Evolutionary conservation across 2,888 invertebrate genomes (phyloP), one percentile per base, ranked within the genome.

Genomic region (Eretmocerus hayati): DNA sequence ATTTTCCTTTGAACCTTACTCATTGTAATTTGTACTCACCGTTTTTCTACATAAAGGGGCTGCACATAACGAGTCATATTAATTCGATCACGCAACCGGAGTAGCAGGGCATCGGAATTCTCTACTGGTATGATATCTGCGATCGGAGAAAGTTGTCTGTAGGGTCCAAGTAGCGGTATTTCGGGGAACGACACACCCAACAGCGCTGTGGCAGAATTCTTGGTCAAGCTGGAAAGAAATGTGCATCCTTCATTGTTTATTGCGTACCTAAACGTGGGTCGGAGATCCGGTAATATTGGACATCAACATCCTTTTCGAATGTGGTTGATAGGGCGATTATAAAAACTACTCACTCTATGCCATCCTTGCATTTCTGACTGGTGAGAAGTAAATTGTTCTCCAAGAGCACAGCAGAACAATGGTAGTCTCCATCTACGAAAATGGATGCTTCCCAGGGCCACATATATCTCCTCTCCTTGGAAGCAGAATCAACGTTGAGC

Each of bases 361-460:
- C 62, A 23, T 63, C 51, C 43, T 72, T 69, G 61, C 86, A 87
- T 13, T 66, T 58, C 11, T 61, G 52, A 21, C 73, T 72, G 4
- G 76, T 71, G 48, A 88, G 62, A 44, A 87, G 74, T 85, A 87
- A 87, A 16, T 79, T 71, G 3, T 73, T 62, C 56, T 83, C 79
- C 36, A 90, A 65, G 46, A 90, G 71, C 30, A 83, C 76, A 5
- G 86, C 88, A 37, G 81, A 76, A 62, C 89, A 88, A 59, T 72
- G 78, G 54, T 83, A 83, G 49, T 73, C 66, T 3, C 90, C 89
- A 62, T 88, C 81, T 1, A 78, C 73, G 66, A 80, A 85, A 43
- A 90, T 73, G 59, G 84, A 82, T 0, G 81, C 86, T 60, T 81
- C 72, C 89, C 89, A 90, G 0, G 87, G 85, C 77, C 82, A 81